Percentiles rank a stretch among this genome's conserved stretches.
Evolutionary conservation across 2,888 invertebrate genomes (phyloP).

Genomic region (Polyommatus icarus): DNA sequence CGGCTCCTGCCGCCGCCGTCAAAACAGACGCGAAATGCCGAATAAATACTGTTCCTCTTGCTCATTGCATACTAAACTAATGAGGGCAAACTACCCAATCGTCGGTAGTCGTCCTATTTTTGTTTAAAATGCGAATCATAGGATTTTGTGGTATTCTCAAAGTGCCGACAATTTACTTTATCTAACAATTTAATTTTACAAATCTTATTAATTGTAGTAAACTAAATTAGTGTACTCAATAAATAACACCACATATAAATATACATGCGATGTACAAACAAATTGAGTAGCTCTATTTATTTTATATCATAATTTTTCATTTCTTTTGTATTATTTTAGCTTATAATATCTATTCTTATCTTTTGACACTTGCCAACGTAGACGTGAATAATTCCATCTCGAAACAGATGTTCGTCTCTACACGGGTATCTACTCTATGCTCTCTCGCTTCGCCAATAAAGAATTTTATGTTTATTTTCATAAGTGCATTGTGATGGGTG

Average conservation of each 20-base stretch:
- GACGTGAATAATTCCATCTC: neutral
- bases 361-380: neutral
- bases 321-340: neutral
- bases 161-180: no score
- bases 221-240: no score
- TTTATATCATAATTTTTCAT: neutral
- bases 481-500: slow-evolving; percentile 35
- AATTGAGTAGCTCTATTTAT: neutral
- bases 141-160: no score
- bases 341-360: neutral
- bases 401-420: neutral
- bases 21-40: slow-evolving; percentile 1
- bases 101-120: no score
- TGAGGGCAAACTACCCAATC: neutral
- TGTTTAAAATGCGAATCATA: no score
- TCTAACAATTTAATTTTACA: no score
- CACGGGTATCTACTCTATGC: neutral
- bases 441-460: slow-evolving; percentile 33
- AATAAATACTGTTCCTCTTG: neutral
- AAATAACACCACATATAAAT: no score
- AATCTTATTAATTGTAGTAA: no score
- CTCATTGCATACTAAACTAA: neutral
- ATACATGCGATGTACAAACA: no score
- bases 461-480: slow-evolving; percentile 35
- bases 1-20: neutral